These are phyloP conservation scores for Diplogasteroides magnus DNA, from an alignment of 1,140 invertebrate genomes.

Conservation along the genomic window DNA sequence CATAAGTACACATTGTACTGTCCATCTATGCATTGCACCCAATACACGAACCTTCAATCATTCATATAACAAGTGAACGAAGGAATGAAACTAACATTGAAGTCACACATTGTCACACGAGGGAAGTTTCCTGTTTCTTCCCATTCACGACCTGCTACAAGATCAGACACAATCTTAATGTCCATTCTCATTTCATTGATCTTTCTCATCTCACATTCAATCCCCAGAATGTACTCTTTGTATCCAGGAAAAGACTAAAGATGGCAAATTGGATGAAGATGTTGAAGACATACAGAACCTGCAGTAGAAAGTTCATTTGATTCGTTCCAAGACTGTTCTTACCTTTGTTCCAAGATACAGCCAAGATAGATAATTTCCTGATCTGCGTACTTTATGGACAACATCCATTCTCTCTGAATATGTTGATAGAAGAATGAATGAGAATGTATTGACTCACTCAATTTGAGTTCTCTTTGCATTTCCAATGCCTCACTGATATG, in stretches of 20 bases:
- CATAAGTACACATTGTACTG: slow-evolving; percentile 58
- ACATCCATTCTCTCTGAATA: slow-evolving; percentile 14
- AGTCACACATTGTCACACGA: slow-evolving; percentile 60
- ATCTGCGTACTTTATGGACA: too few relatives aligned
- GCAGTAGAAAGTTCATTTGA: not conserved
- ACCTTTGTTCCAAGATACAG: slow-evolving; percentile 56
- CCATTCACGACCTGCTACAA: slow-evolving; percentile 58
- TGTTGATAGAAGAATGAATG: not conserved
- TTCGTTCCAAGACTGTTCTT: slow-evolving; percentile 50
- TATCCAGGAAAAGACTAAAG: slow-evolving; percentile 59
- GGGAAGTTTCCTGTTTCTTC: slow-evolving; percentile 55
- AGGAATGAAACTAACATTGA: slow-evolving; percentile 57
- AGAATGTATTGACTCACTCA: slow-evolving; percentile 26
- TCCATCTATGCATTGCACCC: slow-evolving; percentile 53
- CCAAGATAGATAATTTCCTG: slow-evolving; percentile 58
- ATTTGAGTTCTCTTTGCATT: slow-evolving; percentile 49
- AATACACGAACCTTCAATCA: slow-evolving; percentile 42
- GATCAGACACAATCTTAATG: slow-evolving; percentile 57
- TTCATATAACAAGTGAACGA: not conserved
- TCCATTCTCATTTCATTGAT: too few relatives aligned
- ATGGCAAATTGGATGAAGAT: slow-evolving; percentile 60
- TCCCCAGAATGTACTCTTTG: slow-evolving; percentile 60
- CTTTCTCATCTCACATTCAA: slow-evolving; percentile 8
- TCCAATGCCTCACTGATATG: slow-evolving; percentile 46
- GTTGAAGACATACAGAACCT: slow-evolving; percentile 59